Conservation (phyloP, 2,888 invertebrate species). For the Anoplius nigerrimus region DNA sequence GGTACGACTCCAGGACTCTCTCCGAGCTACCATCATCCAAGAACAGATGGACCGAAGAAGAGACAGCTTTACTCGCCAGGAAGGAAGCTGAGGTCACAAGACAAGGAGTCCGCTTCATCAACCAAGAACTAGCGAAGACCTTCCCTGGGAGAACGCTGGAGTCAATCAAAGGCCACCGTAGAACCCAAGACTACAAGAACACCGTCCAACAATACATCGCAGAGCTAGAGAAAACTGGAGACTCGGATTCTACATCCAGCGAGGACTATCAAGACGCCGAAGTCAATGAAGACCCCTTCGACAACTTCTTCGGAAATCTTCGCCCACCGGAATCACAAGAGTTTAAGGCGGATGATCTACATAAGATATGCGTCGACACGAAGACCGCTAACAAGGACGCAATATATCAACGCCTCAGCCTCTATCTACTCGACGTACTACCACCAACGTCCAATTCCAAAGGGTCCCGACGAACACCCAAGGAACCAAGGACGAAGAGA, state of each 20-base stretch:
- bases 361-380: too few species aligned
- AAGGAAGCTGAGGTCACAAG: slow-evolving; percentile 9
- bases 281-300: too few species aligned
- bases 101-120: slow-evolving; percentile 13
- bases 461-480: too few species aligned
- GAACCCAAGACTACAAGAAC: slow-evolving; percentile 37
- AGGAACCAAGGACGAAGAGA: slow-evolving; percentile 5
- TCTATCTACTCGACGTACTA: too few species aligned
- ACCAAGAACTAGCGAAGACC: slow-evolving; percentile 1
- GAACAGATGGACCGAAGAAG: slow-evolving; percentile 16
- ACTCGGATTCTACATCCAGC: too few species aligned
- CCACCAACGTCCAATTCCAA: too few species aligned
- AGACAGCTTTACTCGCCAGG: slow-evolving; percentile 14
- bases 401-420: too few species aligned
- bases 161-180: slow-evolving; percentile 79
- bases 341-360: too few species aligned
- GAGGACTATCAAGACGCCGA: too few species aligned
- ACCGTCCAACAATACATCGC: background rate
- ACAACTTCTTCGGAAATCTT: too few species aligned
- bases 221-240: background rate
- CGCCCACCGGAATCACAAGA: too few species aligned
- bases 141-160: slow-evolving; percentile 65
- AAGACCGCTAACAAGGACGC: too few species aligned
- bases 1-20: slow-evolving; percentile 2
- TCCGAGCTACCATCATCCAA: background rate